phyloP scores from a whole-genome alignment of 2,888 invertebrate species.

The Mimas tiliae region DNA sequence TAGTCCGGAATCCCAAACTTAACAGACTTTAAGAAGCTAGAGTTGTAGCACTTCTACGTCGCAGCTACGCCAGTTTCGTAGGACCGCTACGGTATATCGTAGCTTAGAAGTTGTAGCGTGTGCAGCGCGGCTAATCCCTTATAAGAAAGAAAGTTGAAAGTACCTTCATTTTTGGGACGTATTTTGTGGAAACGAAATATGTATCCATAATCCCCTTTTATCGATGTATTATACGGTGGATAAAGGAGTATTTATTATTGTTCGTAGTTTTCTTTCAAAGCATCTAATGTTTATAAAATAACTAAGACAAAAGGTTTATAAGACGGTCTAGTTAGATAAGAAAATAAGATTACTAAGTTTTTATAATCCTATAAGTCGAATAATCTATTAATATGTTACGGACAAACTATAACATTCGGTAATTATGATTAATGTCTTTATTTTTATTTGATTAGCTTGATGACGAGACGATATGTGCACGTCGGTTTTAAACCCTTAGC shows the following conservation, averaged over 20 bases:
- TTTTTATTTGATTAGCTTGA: too few relatives aligned
- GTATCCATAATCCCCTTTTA: background rate
- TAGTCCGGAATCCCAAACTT: too few relatives aligned
- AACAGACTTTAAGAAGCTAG: background rate
- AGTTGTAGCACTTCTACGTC: conserved; percentile 4
- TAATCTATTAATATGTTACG: background rate
- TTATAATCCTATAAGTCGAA: background rate
- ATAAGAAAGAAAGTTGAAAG: background rate
- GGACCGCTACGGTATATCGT: conserved; percentile 11
- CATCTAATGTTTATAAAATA: background rate
- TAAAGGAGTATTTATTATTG: background rate
- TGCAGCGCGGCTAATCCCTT: background rate
- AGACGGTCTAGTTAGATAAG: background rate
- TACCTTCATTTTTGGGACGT: background rate
- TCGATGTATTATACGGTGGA: background rate
- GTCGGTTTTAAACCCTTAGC: too few relatives aligned
- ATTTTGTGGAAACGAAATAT: background rate
- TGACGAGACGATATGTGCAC: too few relatives aligned
- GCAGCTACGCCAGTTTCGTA: conserved; percentile 4
- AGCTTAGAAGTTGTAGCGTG: background rate
- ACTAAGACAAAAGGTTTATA: background rate
- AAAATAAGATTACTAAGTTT: background rate
- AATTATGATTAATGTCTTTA: too few relatives aligned
- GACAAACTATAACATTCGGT: background rate
- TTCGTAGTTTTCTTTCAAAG: background rate